Evolutionary conservation across 2,888 invertebrate genomes (phyloP).

Genomic region (Nomada ruficornis): DNA sequence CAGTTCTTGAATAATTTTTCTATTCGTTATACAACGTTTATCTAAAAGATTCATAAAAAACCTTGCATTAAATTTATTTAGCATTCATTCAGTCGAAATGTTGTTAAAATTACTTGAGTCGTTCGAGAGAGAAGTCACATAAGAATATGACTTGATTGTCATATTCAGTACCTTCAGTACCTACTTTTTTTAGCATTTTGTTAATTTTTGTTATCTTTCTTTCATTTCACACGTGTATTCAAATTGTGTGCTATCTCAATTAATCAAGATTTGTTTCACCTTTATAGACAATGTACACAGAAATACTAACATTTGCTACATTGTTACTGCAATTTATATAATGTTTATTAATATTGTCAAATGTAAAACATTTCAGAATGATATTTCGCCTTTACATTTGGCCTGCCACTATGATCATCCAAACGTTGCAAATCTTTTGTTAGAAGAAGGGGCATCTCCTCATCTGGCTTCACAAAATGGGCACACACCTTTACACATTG

Average conservation of each 20-base stretch:
- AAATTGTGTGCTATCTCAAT: background rate
- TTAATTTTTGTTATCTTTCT: background rate
- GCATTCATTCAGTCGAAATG: background rate
- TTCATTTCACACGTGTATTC: background rate
- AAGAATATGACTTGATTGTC: too few relatives aligned
- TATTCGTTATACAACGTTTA: too few relatives aligned
- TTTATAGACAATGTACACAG: too few relatives aligned
- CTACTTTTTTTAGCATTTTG: too few relatives aligned
- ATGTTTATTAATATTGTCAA: background rate
- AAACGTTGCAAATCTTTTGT: conserved; percentile 93
- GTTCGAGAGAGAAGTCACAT: too few relatives aligned
- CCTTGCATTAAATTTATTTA: background rate
- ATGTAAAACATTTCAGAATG: conserved; percentile 87
- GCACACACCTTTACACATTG: conserved; percentile 98
- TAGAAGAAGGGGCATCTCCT: conserved; percentile 97
- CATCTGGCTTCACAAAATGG: conserved; percentile 98
- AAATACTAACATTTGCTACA: background rate
- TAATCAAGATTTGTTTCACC: background rate
- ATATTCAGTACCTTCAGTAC: too few relatives aligned
- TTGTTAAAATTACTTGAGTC: background rate
- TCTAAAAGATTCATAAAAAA: too few relatives aligned
- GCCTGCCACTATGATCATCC: conserved; percentile 99
- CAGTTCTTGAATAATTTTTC: too few relatives aligned
- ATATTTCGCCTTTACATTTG: conserved; percentile 97
- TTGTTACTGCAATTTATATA: background rate